Conservation (phyloP, 2,797 vertebrate species). For the Urocyon cinereoargenteus region DNA sequence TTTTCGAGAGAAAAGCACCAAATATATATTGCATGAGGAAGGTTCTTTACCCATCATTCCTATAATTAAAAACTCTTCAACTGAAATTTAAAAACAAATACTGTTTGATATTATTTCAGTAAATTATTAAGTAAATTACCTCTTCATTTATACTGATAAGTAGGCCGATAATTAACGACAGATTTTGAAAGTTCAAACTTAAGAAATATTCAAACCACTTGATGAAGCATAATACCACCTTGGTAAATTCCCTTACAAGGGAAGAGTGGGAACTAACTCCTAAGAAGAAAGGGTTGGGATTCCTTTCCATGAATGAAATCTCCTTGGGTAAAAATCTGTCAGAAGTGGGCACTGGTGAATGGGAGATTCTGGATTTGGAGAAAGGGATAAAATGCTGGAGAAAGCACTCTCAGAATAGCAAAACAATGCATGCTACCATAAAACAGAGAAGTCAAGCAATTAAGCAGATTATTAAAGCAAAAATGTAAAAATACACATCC, state of each 20-base stretch:
- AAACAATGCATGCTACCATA: neutral
- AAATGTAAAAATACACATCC: neutral
- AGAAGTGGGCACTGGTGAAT: neutral
- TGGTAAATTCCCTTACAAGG: neutral
- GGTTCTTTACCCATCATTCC: neutral
- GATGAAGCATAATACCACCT: neutral
- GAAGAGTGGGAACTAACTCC: neutral
- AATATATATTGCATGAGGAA: slow-evolving; percentile 3
- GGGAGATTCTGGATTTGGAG: neutral
- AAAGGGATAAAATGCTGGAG: neutral
- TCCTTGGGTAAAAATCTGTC: neutral
- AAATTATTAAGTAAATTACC: neutral
- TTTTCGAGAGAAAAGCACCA: neutral
- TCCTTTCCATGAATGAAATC: neutral
- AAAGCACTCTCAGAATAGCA: neutral
- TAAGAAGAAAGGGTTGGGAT: neutral
- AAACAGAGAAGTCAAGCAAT: neutral
- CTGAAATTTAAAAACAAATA: slow-evolving; percentile 42
- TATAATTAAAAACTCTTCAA: slow-evolving; percentile 23
- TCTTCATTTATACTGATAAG: neutral
- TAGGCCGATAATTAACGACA: neutral
- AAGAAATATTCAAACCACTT: slow-evolving; percentile 22
- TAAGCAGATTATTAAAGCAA: neutral
- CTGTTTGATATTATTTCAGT: neutral
- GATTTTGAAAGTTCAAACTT: neutral